Percentiles rank a stretch among this genome's conserved stretches.
Conservation (phyloP, 2,113 vertebrate species). For the Gnathonemus longibarbis region DNA sequence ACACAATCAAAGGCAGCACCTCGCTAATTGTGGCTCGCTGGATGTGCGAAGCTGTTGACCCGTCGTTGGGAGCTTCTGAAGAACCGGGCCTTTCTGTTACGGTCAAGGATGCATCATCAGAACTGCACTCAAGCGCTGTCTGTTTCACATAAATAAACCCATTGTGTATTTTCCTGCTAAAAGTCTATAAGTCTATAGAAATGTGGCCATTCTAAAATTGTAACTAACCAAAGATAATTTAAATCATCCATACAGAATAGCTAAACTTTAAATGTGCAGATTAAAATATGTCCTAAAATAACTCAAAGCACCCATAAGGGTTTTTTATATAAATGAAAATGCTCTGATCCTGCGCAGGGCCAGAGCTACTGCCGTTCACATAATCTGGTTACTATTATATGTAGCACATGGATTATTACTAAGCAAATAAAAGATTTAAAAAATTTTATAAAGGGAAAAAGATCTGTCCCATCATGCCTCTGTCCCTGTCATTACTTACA, state of each 20-base stretch:
- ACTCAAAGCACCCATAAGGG: conserved; percentile 53
- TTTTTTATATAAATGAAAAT: conserved; percentile 57
- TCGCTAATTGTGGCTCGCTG: neutral
- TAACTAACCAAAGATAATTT: neutral
- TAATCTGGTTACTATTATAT: conserved; percentile 48
- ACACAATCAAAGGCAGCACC: neutral
- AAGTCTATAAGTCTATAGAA: neutral
- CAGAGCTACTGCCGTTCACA: conserved; percentile 57
- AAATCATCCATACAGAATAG: conserved; percentile 62
- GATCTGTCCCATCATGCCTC: conserved; percentile 52
- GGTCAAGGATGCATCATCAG: neutral
- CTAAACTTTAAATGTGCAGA: conserved; percentile 56
- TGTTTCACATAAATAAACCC: neutral
- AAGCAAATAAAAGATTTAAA: neutral
- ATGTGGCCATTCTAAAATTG: neutral
- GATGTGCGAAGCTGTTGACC: neutral
- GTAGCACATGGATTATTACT: conserved; percentile 53
- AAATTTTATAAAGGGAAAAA: conserved; percentile 38
- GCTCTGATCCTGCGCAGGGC: conserved; percentile 48
- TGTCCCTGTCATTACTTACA: conserved; percentile 20
- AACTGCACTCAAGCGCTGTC: neutral
- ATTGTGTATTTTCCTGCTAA: neutral
- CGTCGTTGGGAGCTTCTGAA: neutral
- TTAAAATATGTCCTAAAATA: conserved; percentile 56
- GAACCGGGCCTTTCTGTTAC: neutral